phyloP scores from a whole-genome alignment of 2,888 invertebrate species.

The Oligia fasciuncula region DNA sequence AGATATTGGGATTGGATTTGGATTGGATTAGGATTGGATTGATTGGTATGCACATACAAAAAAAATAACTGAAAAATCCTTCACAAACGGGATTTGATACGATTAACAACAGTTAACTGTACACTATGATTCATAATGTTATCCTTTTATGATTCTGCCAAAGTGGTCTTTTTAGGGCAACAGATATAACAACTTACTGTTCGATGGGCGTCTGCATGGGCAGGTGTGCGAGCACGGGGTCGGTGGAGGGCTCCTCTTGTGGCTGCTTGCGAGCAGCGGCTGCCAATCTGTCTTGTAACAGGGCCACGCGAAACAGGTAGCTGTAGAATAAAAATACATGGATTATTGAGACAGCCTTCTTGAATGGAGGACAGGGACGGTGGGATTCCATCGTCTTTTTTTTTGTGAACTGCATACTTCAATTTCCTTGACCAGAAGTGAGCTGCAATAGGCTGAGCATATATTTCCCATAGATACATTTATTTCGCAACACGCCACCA shows the following conservation, averaged over 20 bases:
- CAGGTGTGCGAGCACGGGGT: slow-evolving; percentile 84
- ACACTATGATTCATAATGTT: too few relatives aligned
- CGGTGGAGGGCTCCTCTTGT: slow-evolving; percentile 69
- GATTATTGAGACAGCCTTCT: not conserved
- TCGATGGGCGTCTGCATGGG: slow-evolving; percentile 73
- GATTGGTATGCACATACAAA: too few relatives aligned
- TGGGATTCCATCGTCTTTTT: not conserved
- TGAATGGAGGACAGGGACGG: too few relatives aligned
- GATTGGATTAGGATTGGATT: too few relatives aligned
- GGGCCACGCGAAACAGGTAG: slow-evolving; percentile 95
- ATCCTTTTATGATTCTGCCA: too few relatives aligned
- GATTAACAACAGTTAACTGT: too few relatives aligned
- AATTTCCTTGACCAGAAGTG: not conserved
- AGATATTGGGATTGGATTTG: too few relatives aligned
- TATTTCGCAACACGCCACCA: not conserved
- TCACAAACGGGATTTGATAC: too few relatives aligned
- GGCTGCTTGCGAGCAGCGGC: slow-evolving; percentile 91
- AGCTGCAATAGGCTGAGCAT: not conserved
- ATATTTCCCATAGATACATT: not conserved
- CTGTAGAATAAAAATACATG: slow-evolving; percentile 70
- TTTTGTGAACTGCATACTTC: not conserved
- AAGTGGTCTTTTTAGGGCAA: too few relatives aligned
- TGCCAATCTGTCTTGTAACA: slow-evolving; percentile 93
- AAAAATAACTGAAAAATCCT: too few relatives aligned
- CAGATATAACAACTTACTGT: slow-evolving; percentile 24